Evolutionary conservation across 2,113 vertebrate species (phyloP), one percentile per base, ranked within the genome.

Genomic region (Podiceps cristatus): DNA sequence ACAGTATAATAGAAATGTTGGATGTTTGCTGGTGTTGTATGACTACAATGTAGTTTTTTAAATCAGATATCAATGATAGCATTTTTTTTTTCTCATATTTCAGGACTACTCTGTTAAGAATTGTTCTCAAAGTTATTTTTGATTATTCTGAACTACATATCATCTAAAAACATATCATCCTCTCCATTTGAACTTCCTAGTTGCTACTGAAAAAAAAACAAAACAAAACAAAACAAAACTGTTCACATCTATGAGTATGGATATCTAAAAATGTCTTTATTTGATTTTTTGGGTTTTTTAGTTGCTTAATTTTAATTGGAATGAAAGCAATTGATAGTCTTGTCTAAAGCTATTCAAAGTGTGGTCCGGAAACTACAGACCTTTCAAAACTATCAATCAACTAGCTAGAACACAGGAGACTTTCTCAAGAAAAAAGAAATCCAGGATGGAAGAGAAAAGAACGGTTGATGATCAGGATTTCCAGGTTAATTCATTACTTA

Each of bases 1-100:
- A 53, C 17, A 45, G 12, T 22, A 33, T 5, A 63, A 72, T 3
- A 52, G 24, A 64, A 89, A 5, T 0, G 1, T 1, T 40, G 40
- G 33, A 5, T 35, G 28, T 68, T 76, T 76, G 28, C 20, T 59
- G 31, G 5, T 45, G 45, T 56, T 80, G 11, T 33, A 50, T 25
- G 19, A 74, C 64, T 58, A 42, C 17, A 25, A 10, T 25, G 16
- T 31, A 33, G 53, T 47, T 86, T 55, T 52, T 42, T 20, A 0
- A 67, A 42, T 68, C 1, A 84, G 63, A 86, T 77, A 87, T 7
- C 53, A 18, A 27, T 66, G 8, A n/a, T n/a, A n/a, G n/a, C n/a
- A n/a, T n/a, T n/a, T n/a, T n/a, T n/a, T n/a, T n/a, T n/a, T n/a
- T 45, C 28, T 79, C 42, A 2, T 50, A 35, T 50, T 83, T 88